Evolutionary conservation across 2,797 vertebrate species (phyloP), one percentile per base, ranked within the genome.

Genomic region (Poliocrania exsul): DNA sequence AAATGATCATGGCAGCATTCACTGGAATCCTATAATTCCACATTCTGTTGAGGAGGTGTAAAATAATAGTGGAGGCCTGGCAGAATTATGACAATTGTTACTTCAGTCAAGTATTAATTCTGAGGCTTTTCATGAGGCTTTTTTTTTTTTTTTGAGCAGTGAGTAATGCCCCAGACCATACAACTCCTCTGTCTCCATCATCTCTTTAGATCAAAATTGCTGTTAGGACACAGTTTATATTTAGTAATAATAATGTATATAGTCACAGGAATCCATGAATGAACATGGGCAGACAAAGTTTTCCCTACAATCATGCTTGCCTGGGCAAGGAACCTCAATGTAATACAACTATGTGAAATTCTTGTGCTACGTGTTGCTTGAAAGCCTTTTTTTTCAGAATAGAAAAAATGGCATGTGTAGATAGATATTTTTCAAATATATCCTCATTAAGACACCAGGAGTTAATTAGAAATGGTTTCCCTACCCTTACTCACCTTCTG

Each of bases 171-270:
- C 42, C 69, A 86, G 70, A 83, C 66, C 88, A 83, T 71, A 78
- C 25, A 92, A 83, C 65, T 72, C 53, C 57, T 73, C 70, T 89
- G 90, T 84, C 90, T 96, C 82, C 73, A 86, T 81, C 82, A 83
- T 13, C 44, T 83, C 65, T 91, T 95, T 44, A 89, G 54, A 90
- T 93, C 69, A 90, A 94, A 69, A 74, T 79, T 91, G 91, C 89
- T 91, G 47, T 95, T 96, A 88, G 89, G 87, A 93, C 79, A 56
- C 26, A 53, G 72, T 87, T 91, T 93, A 92, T 95, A 93, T 95
- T 96, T 96, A 95, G 82, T 51, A 89, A 49, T 81, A 95, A 91
- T 13, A 14, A 78, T 66, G 57, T 42, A 16, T 56, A 61, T 35
- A 94, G 72, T 93, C 88, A 93, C 70, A 93, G 54, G 73, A 78